Conservation (phyloP, 2,113 vertebrate genomes). For the Amia ocellicauda region DNA sequence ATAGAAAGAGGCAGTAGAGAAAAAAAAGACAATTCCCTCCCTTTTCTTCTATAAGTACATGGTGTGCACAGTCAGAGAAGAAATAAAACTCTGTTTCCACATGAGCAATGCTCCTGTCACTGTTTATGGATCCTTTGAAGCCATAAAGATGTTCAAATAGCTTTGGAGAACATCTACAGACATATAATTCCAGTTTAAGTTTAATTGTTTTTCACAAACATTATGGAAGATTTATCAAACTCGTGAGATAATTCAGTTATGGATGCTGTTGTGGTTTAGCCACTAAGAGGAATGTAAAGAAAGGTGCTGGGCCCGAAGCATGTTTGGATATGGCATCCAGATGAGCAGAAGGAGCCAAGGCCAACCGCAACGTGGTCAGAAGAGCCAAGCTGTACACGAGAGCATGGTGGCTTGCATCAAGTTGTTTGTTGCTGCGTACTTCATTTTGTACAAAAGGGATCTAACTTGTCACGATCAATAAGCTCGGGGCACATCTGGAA, state of each 20-base stretch:
- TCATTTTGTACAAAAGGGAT: background rate
- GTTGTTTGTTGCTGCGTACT: background rate
- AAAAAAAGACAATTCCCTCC: background rate
- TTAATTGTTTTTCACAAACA: slow-evolving; percentile 16
- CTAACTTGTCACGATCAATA: background rate
- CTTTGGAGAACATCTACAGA: slow-evolving; percentile 23
- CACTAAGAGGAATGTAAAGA: slow-evolving; percentile 10
- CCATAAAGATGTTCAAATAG: slow-evolving; percentile 28
- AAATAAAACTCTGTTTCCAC: background rate
- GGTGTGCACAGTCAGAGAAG: background rate
- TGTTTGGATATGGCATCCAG: slow-evolving; percentile 22
- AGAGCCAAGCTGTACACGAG: background rate
- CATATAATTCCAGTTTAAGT: slow-evolving; percentile 11
- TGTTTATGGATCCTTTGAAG: slow-evolving; percentile 24
- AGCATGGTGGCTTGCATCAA: background rate
- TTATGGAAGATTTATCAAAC: slow-evolving; percentile 11
- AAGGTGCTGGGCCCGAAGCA: slow-evolving; percentile 14
- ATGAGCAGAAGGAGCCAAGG: slow-evolving; percentile 10
- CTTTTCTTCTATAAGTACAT: background rate
- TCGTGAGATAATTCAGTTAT: slow-evolving; percentile 22
- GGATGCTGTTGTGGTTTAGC: slow-evolving; percentile 19
- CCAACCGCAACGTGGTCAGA: slow-evolving; percentile 8
- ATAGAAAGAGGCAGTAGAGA: background rate
- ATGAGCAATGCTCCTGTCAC: slow-evolving; percentile 27
- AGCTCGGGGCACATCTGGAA: background rate